Evolutionary conservation across 2,888 invertebrate species (phyloP), one percentile per base, ranked within the genome.

Genomic region (Gortyna flavago): DNA sequence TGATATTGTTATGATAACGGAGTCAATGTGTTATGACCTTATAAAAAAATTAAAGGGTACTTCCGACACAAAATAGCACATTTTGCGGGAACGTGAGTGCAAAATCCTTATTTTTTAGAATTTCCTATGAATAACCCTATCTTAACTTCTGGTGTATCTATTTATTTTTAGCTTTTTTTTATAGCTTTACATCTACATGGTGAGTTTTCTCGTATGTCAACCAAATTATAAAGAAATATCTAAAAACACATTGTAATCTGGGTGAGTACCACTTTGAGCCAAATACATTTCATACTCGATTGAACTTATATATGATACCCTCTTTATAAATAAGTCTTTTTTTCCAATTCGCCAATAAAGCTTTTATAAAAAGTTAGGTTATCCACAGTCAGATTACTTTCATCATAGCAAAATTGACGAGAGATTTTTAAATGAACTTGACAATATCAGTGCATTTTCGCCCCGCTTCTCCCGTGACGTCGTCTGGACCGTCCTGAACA

Each of bases 51-150:
- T 35, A 62, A 35, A 62, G 38, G 38, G n/a, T 64, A 13, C 66
- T 81, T 54, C 2, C 8, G 18, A 38, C 44, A 35, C 13, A 80
- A 75, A 62, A 18, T 67, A n/a, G 21, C 44, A 75, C 18, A 81
- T 62, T 81, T 32, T 68, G 11, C 16, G 32, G 25, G 38, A 25
- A 38, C 21, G 6, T 76, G 68, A 79, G 64, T 76, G 67, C 38
- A 64, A 57, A 76, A 76, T 79, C 79, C 41, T 81, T 57, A 75
- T 79, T 79, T 79, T 81, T 68, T 81, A 61, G 35, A n/a, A 75
- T n/a, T 62, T 75, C 3, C 21, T 16, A 62, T 62, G 21, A 44
- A 54, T 29, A 61, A 38, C 21, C 1, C 51, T 32, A 35, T 59
- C 21, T 61, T 25, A 29, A 29, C n/a, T n/a, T 69, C 54, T 13